A percentile compares a stretch with the other conserved stretches of the same genome.
phyloP scores from a whole-genome alignment of 37 sponge, comb jelly and placozoan genomes.

The Theonella swinhoei region DNA sequence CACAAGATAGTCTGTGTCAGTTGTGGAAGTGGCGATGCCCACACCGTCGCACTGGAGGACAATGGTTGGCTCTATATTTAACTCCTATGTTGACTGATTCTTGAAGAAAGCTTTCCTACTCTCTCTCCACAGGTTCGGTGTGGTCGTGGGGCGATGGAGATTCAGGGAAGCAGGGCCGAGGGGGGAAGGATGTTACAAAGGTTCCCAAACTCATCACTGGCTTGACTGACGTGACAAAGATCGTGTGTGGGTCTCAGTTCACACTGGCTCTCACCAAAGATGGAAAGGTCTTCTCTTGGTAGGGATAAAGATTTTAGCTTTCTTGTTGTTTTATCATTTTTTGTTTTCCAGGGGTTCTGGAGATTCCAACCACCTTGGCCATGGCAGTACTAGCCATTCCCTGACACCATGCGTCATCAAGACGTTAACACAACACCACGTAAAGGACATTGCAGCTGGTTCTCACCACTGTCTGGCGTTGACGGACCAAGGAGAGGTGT shows the following conservation, averaged over 20 bases:
- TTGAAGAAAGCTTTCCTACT: too few species aligned
- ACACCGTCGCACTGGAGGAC: constrained; percentile 82
- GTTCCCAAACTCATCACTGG: constrained; percentile 41
- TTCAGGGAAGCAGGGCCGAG: constrained; percentile 85
- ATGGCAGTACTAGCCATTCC: constrained; percentile 58
- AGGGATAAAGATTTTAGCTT: background rate
- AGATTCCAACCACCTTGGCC: constrained; percentile 71
- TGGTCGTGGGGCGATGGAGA: constrained; percentile 95
- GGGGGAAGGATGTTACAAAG: constrained; percentile 60
- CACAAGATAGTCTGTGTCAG: constrained; percentile 68
- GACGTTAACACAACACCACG: constrained; percentile 40
- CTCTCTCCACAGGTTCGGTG: constrained; percentile 80
- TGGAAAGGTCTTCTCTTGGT: constrained; percentile 85
- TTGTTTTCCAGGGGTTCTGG: constrained; percentile 71
- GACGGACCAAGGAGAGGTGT: constrained; percentile 69
- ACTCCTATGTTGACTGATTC: background rate
- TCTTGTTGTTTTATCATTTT: background rate
- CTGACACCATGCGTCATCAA: constrained; percentile 55
- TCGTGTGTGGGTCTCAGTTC: constrained; percentile 81
- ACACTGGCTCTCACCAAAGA: constrained; percentile 77
- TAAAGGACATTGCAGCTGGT: constrained; percentile 67
- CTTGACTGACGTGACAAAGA: constrained; percentile 38
- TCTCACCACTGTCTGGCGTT: constrained; percentile 60
- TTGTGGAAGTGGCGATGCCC: constrained; percentile 90
- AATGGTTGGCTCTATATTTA: constrained; percentile 79